These are phyloP conservation scores for Drosophila birchii DNA, from an alignment of 2,888 invertebrate species.

Conservation along the genomic window DNA sequence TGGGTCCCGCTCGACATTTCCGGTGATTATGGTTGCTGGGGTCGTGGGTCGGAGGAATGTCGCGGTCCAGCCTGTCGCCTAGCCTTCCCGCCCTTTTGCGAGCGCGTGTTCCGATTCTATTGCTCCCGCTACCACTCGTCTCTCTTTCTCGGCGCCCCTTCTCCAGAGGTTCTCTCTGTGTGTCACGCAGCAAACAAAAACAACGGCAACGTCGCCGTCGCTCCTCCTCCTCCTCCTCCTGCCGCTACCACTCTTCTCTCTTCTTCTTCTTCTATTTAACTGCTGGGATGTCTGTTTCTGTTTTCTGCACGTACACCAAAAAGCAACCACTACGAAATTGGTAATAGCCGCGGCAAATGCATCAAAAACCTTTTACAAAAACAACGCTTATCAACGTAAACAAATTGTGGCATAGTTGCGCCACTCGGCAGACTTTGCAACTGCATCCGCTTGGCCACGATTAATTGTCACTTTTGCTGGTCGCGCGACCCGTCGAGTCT, in stretches of 20 bases:
- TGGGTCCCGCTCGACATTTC: conserved; percentile 78
- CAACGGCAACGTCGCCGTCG: conserved; percentile 42
- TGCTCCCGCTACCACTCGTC: conserved; percentile 2
- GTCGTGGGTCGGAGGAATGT: conserved; percentile 7
- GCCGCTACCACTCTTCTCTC: conserved; percentile 22
- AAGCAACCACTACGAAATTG: conserved; percentile 34
- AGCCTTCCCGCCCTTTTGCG: conserved; percentile 73
- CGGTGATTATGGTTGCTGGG: conserved; percentile 22
- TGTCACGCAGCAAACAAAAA: conserved; percentile 59
- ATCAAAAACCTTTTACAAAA: conserved; percentile 2
- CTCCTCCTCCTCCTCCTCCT: conserved; percentile 15
- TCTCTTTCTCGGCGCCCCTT: conserved; percentile 10
- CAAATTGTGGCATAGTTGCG: conserved; percentile 41
- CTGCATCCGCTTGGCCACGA: conserved; percentile 36
- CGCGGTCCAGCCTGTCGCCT: conserved; percentile 11
- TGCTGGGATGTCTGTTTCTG: conserved; percentile 61
- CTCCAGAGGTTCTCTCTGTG: conserved; percentile 5
- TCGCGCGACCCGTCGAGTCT: conserved; percentile 7
- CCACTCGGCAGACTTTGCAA: conserved; percentile 23
- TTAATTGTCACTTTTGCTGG: conserved; percentile 33
- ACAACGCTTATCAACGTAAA: conserved; percentile 55
- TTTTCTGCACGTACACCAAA: conserved; percentile 77
- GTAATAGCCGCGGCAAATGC: conserved; percentile 32
- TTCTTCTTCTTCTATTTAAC: conserved; percentile 56
- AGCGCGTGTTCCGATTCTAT: conserved; percentile 59